These are phyloP conservation scores for Hiodon alosoides DNA, from an alignment of 2,113 vertebrate species.

Conservation along the genomic window DNA sequence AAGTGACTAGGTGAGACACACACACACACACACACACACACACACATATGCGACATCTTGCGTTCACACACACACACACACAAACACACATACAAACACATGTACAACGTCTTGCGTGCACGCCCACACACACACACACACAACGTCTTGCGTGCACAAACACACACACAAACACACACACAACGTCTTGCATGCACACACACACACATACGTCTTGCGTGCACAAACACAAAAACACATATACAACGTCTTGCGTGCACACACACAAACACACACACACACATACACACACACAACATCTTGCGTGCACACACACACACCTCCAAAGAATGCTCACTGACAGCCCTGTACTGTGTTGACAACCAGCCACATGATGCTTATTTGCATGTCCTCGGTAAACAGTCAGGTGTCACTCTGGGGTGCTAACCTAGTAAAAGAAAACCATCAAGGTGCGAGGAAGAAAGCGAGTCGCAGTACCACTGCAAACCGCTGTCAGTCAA, in stretches of 20 bases:
- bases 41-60: neutral
- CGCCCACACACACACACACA: neutral
- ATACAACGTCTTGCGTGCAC: no score
- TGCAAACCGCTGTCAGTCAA: no score
- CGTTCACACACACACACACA: neutral
- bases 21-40: neutral
- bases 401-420: neutral
- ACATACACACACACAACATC: neutral
- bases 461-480: neutral
- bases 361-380: slow-evolving; percentile 5
- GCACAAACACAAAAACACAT: no score
- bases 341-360: neutral
- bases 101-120: neutral
- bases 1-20: slow-evolving; percentile 8
- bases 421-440: neutral
- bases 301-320: neutral
- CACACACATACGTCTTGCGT: neutral
- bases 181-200: neutral
- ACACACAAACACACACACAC: no score
- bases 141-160: neutral
- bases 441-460: neutral
- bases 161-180: neutral
- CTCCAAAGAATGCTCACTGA: neutral
- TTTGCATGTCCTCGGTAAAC: neutral
- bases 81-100: neutral